Evolutionary conservation across 37 sponge, comb jelly and placozoan species (phyloP), one percentile per base, ranked within the genome.

Genomic region (Haliclona indistincta): DNA sequence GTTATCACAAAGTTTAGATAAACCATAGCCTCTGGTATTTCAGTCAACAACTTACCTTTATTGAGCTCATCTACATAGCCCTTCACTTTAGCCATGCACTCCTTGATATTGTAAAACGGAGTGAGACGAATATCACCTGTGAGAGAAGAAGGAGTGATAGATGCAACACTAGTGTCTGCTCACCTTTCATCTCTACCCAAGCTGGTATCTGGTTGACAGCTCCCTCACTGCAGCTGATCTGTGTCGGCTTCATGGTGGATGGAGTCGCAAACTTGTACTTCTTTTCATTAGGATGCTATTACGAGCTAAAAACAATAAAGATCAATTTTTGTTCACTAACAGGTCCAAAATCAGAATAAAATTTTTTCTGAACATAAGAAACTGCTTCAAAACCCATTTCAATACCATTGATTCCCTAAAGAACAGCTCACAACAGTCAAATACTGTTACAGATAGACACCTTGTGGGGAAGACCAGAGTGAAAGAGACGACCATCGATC

Each of bases 171-270:
- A 25, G n/a, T n/a, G 11, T n/a, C 25, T 25, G 7, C 7, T 25
- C n/a, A 58, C 85, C 85, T 42, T 75, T 58, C 23, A 86, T 44
- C 72, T 89, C 81, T 13, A 80, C 60, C 84, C 84, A 89, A 22
- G 84, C 70, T 0, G 90, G 90, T 5, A 89, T 79, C 71, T 89
- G 85, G 63, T 89, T 89, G 44, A 89, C 41, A 30, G 75, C 64
- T 10, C 90, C 90, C 63, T 84, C 90, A 61, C 80, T 29, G 32
- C 74, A 79, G n/a, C 28, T 34, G 26, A 85, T 68, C 58, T 81
- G 91, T 36, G 91, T 90, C 7, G 84, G 86, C 78, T 90, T 90
- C 82, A 90, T 70, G 47, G 86, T 90, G n/a, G 91, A 90, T 40
- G 91, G 82, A 0, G 82, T 76, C 52, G 72, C 54, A 74, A 90